Evolutionary conservation across 2,888 invertebrate genomes (phyloP).

Genomic region (Pocota personata): DNA sequence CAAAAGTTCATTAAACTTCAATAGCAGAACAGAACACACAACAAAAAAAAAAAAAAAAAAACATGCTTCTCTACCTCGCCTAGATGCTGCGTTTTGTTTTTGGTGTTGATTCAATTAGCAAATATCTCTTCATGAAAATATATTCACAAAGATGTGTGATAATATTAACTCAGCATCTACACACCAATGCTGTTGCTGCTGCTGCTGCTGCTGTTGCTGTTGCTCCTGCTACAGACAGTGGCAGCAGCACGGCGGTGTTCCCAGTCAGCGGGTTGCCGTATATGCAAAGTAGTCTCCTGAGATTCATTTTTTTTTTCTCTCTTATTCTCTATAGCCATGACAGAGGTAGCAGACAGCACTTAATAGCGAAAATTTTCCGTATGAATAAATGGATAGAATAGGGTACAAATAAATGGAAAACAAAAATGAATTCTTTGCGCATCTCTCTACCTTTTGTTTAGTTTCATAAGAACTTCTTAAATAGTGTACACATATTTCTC

Average conservation of each 20-base stretch:
- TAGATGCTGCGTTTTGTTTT: constrained; percentile 80
- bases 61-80: constrained; percentile 4
- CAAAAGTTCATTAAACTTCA: constrained; percentile 51
- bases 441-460: constrained; percentile 37
- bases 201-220: constrained; percentile 76
- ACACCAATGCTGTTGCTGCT: constrained; percentile 77
- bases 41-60: constrained; percentile 1
- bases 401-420: constrained; percentile 50
- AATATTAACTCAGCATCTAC: constrained; percentile 78
- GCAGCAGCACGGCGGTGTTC: constrained; percentile 52
- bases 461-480: constrained; percentile 70
- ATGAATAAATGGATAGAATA: constrained; percentile 54
- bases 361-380: constrained; percentile 54
- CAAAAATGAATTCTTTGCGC: constrained; percentile 27
- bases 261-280: constrained; percentile 63
- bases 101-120: constrained; percentile 83
- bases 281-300: constrained; percentile 67
- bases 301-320: constrained; percentile 34
- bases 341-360: constrained; percentile 49
- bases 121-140: constrained; percentile 77
- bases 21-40: not conserved
- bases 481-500: constrained; percentile 51
- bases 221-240: constrained; percentile 53
- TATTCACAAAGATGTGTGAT: constrained; percentile 74
- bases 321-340: constrained; percentile 10